Evolutionary conservation across 2,888 invertebrate species (phyloP), one percentile per base, ranked within the genome.

Genomic region (Axea sp.): DNA sequence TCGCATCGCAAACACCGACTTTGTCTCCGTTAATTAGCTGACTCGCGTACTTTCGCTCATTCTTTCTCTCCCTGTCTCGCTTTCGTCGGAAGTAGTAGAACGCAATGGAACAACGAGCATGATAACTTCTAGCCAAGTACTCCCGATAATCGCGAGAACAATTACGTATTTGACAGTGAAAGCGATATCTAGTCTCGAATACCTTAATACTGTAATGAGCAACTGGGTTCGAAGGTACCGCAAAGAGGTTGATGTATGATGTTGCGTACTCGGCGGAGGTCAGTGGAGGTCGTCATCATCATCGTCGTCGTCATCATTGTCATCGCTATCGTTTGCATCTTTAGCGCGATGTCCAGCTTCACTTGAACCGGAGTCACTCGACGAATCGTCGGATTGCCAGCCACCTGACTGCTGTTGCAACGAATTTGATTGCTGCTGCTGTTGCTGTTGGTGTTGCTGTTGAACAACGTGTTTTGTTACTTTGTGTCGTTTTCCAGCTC

Each of bases 141-240:
- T 80, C 79, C 82, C 83, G 76, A 75, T 79, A 81, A 82, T 84
- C 81, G 82, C 83, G 79, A 83, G 82, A 82, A 83, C 83, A 83
- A 82, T 86, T 86, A 87, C 84, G 86, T 86, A 87, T 87, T 78
- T 85, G 86, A 87, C 87, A 87, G 82, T 86, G 83, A 87, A 87
- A 87, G 87, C 87, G 85, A 85, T 84, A 84, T 84, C 86, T 86
- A 87, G 78, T 84, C 85, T 85, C 87, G 83, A 85, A 86, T 87
- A 84, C 84, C 87, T 87, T 87, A 87, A 87, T 87, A 87, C 87
- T 87, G 87, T 86, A 87, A 83, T 83, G 85, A 85, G 87, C 86
- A 84, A 85, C 83, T 87, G 83, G 82, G 81, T 84, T 82, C 80
- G 83, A 85, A 87, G 86, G 84, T 86, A 84, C 84, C 83, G 80